These are phyloP conservation scores for Capitulum mitella DNA, from an alignment of 2,888 invertebrate species.

Conservation along the genomic window DNA sequence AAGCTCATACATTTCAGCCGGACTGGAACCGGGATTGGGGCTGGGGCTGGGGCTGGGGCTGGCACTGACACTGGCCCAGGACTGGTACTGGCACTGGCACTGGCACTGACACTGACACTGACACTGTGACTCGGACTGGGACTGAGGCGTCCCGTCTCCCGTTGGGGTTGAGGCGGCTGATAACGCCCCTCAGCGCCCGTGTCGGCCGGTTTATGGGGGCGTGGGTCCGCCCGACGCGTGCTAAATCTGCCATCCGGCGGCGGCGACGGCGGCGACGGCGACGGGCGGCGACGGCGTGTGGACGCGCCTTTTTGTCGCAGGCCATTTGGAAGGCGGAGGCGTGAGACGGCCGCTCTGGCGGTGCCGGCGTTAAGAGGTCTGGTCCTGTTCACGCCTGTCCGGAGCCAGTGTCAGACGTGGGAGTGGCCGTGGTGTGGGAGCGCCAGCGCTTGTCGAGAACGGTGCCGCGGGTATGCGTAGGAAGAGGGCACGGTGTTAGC, in stretches of 20 bases:
- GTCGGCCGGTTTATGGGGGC: background rate
- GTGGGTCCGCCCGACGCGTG: background rate
- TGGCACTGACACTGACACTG: background rate
- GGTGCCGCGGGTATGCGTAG: too few relatives aligned
- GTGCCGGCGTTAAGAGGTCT: too few relatives aligned
- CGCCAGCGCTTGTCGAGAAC: too few relatives aligned
- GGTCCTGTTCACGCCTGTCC: too few relatives aligned
- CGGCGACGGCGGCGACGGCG: background rate
- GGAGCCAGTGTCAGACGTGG: too few relatives aligned
- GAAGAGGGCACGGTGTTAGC: too few relatives aligned
- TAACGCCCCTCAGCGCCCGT: background rate
- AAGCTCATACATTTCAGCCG: too few relatives aligned
- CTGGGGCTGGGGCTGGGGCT: background rate
- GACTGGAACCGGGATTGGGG: too few relatives aligned
- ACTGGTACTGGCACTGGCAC: background rate
- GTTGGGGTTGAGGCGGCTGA: background rate
- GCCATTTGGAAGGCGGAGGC: background rate
- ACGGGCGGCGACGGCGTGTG: background rate
- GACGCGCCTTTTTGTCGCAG: background rate
- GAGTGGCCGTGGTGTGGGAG: too few relatives aligned
- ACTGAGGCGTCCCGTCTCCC: too few relatives aligned
- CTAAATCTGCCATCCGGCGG: background rate
- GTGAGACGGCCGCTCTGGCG: background rate
- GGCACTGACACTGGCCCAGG: background rate
- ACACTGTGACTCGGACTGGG: background rate